Percentiles rank a stretch among this genome's conserved stretches.
Evolutionary conservation across 2,113 vertebrate species (phyloP).

Genomic region (Oncorhynchus mykiss): DNA sequence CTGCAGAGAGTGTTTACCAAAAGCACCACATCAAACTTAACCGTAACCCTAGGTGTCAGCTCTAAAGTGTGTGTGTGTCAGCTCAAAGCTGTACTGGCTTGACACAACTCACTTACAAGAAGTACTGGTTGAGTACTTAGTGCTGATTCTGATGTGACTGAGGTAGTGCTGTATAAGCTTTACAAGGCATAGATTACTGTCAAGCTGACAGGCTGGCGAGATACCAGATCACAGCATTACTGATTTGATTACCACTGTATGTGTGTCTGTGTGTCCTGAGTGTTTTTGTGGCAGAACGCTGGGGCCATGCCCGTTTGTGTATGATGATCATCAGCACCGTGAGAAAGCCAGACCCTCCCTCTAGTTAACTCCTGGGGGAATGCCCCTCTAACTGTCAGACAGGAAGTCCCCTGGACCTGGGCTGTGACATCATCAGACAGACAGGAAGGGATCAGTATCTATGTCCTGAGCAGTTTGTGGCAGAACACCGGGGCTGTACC

Average conservation of each 20-base stretch:
- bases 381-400: constrained; percentile 46
- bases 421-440: constrained; percentile 37
- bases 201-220: constrained; percentile 44
- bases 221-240: constrained; percentile 34
- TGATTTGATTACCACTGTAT: constrained; percentile 20
- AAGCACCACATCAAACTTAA: constrained; percentile 17
- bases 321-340: neutral
- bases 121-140: constrained; percentile 37
- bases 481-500: constrained; percentile 10
- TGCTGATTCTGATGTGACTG: constrained; percentile 7
- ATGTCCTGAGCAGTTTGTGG: constrained; percentile 20
- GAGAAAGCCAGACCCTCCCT: constrained; percentile 38
- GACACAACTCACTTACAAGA: constrained; percentile 33
- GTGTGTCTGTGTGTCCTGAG: neutral
- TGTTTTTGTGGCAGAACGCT: neutral
- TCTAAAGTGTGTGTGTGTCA: neutral
- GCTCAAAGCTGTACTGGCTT: constrained; percentile 2
- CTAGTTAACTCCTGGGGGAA: constrained; percentile 38
- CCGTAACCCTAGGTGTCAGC: constrained; percentile 24
- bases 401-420: constrained; percentile 45
- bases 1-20: too few relatives aligned
- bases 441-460: constrained; percentile 55
- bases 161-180: constrained; percentile 44
- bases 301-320: neutral
- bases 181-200: constrained; percentile 49